Evolutionary conservation across 2,797 vertebrate species (phyloP), one percentile per base, ranked within the genome.

Genomic region (Rachycentron canadum): DNA sequence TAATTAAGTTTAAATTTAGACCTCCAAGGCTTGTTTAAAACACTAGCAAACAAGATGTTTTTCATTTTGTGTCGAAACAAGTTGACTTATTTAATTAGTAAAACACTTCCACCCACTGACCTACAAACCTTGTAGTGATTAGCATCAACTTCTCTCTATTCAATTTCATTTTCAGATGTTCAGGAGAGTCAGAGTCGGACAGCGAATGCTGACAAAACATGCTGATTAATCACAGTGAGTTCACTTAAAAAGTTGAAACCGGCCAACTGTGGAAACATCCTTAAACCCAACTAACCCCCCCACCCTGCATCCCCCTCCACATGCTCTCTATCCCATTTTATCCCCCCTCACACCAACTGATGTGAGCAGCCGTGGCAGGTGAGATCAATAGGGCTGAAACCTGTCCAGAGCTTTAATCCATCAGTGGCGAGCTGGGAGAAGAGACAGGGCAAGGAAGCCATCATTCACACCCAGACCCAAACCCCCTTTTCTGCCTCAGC

Each of bases 321-420:
- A 13, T 55, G 45, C 74, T 65, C 67, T 64, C 68, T 16, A 52
- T 69, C 62, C 84, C 41, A 25, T 66, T 71, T 69, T 40, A 53
- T 10, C 59, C 73, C 57, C 74, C 10, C 72, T 43, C 69, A 47
- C 68, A 38, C 76, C 78, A 23, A 3, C 79, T 90, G 91, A 91
- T 84, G 86, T 86, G 88, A 90, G 86, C 89, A 85, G 86, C 78
- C 63, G 4, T 92, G 91, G 88, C 92, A 93, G 91, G 86, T 85
- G 81, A 89, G 88, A 94, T 93, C 92, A 86, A 93, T 93, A 92
- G 78, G 92, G 87, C 87, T 90, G 87, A 92, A 89, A 91, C 88
- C 90, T 90, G 91, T 92, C 91, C 88, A 81, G 81, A 86, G 87
- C 87, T 85, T 90, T 91, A 90, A 94, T 93, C 91, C 90, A 93